Evolutionary conservation across 30 jellyfish, hydroid and myxozoan genomes (phyloP).

Genomic region (Cassiopea xamachana): DNA sequence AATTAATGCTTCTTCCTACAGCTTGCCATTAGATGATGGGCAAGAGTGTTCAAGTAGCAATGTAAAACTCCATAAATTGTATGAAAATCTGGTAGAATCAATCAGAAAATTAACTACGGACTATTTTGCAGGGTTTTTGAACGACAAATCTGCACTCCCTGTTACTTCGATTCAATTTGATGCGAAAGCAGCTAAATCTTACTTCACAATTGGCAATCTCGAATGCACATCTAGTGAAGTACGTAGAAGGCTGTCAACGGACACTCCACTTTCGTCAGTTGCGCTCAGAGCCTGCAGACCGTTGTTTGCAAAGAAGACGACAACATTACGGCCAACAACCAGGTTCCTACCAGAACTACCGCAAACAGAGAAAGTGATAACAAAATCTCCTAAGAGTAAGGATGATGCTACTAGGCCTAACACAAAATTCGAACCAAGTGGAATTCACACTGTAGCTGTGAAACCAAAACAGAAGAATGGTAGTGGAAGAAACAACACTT

Average conservation of each 20-base stretch:
- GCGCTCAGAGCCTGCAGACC: constrained; percentile 90
- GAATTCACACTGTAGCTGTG: background rate
- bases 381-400: background rate
- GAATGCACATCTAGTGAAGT: constrained; percentile 61
- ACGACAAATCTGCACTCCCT: constrained; percentile 83
- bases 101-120: too few species aligned
- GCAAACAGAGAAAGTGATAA: constrained; percentile 53
- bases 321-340: constrained; percentile 42
- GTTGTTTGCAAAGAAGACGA: constrained; percentile 42
- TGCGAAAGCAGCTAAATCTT: constrained; percentile 65
- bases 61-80: too few species aligned
- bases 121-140: constrained; percentile 71
- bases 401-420: background rate
- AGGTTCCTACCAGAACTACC: constrained; percentile 4
- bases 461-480: constrained; percentile 62
- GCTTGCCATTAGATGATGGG: too few species aligned
- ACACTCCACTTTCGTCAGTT: constrained; percentile 3
- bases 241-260: background rate
- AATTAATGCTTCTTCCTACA: too few species aligned
- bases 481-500: constrained; percentile 25
- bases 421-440: background rate
- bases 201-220: constrained; percentile 78
- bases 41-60: too few species aligned
- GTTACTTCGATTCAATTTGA: constrained; percentile 72
- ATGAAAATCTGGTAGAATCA: too few species aligned